Conservation (phyloP, 2,888 invertebrate genomes). For the Ditylenchus weischeri region DNA sequence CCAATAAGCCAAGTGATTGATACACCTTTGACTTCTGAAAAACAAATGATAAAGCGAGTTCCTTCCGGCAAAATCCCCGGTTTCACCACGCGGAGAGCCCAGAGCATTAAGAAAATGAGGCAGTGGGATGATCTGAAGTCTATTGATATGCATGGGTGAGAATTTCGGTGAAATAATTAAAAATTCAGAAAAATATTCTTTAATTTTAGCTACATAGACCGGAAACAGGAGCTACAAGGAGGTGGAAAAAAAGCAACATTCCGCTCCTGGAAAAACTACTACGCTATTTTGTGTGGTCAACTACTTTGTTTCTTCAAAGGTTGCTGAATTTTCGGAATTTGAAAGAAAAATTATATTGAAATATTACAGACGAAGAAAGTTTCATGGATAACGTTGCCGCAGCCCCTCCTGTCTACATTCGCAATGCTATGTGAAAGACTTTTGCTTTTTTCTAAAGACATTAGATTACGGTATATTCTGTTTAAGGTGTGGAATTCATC, state of each 20-base stretch:
- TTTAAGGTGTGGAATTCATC: conserved; percentile 64
- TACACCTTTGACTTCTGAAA: neutral
- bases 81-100: conserved; percentile 76
- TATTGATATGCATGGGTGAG: conserved; percentile 55
- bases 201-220: conserved; percentile 72
- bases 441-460: neutral
- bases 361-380: conserved; percentile 71
- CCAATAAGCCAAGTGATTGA: conserved; percentile 13
- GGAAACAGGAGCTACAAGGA: conserved; percentile 88
- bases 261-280: conserved; percentile 89
- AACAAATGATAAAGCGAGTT: conserved; percentile 1
- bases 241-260: conserved; percentile 91
- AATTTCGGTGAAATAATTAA: neutral
- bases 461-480: neutral
- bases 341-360: too few relatives aligned
- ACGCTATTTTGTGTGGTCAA: conserved; percentile 92
- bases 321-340: too few relatives aligned
- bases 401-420: conserved; percentile 61
- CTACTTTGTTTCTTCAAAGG: conserved; percentile 89
- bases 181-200: neutral
- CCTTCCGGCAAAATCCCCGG: conserved; percentile 74
- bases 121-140: conserved; percentile 50
- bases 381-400: conserved; percentile 74
- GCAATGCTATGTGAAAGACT: conserved; percentile 70
- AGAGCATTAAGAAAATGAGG: conserved; percentile 43